Evolutionary conservation across 2,888 invertebrate species (phyloP).

Genomic region (Glyphotaelius pellucidus): DNA sequence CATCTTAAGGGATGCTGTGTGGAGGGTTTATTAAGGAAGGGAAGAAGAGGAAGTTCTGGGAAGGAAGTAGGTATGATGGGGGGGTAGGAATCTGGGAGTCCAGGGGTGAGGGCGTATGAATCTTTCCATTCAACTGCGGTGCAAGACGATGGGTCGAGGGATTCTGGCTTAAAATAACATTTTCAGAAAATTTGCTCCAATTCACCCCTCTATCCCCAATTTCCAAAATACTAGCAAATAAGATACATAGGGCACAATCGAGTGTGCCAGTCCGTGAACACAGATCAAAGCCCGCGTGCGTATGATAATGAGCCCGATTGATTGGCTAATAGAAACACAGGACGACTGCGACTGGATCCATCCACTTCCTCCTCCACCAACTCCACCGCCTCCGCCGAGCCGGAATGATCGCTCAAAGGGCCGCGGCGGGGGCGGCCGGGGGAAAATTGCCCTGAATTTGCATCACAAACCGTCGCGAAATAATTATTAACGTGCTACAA

Average conservation of each 20-base stretch:
- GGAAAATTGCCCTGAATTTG: conserved; percentile 15
- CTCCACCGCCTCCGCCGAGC: conserved; percentile 12
- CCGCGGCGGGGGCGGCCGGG: neutral
- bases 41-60: no score
- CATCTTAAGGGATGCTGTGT: no score
- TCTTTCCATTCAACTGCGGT: no score
- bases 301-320: conserved; percentile 58
- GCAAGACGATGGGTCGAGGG: no score
- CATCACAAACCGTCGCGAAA: conserved; percentile 41
- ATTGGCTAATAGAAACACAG: conserved; percentile 54
- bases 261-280: neutral
- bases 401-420: conserved; percentile 52
- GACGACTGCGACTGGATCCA: conserved; percentile 42
- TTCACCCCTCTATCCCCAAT: conserved; percentile 9
- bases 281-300: conserved; percentile 39
- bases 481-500: conserved; percentile 22
- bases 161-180: no score
- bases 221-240: neutral
- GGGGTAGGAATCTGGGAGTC: no score
- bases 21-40: no score
- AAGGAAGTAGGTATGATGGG: no score
- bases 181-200: neutral
- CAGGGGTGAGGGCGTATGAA: no score
- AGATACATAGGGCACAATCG: neutral
- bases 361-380: neutral